Evolutionary conservation across 1,140 invertebrate genomes (phyloP).

Genomic region (Drosophila parvula): DNA sequence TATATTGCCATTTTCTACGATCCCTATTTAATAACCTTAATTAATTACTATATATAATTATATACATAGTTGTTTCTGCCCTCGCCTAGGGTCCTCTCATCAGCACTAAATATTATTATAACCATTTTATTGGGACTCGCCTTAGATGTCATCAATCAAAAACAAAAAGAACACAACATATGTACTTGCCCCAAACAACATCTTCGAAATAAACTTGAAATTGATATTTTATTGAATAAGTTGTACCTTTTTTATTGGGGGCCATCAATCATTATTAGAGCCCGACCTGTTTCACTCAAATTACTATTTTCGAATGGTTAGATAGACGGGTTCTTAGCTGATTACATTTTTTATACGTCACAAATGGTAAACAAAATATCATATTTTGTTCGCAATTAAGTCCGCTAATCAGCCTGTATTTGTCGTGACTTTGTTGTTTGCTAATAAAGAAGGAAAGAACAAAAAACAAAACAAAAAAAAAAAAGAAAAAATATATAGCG

Average conservation of each 20-base stretch:
- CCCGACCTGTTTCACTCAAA: neutral
- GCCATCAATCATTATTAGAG: neutral
- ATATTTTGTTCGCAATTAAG: constrained; percentile 3
- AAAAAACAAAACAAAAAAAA: neutral
- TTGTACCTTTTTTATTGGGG: constrained; percentile 1
- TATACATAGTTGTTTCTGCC: no score
- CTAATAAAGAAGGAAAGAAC: constrained; percentile 4
- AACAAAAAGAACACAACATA: neutral
- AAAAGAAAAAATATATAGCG: neutral
- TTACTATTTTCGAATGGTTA: neutral
- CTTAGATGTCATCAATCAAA: constrained; percentile 6
- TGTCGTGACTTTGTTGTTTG: neutral
- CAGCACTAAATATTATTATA: neutral
- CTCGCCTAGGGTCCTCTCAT: no score
- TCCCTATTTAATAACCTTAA: no score
- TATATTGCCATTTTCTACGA: no score
- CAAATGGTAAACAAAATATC: constrained; percentile 1
- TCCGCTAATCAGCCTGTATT: constrained; percentile 14
- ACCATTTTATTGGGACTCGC: neutral
- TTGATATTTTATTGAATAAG: constrained; percentile 14
- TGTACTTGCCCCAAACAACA: neutral
- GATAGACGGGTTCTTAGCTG: no score
- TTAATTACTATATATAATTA: no score
- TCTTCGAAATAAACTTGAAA: neutral
- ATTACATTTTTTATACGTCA: no score